A percentile compares a stretch with the other conserved stretches of the same genome.
These are phyloP conservation scores for Dermatophagoides farinae DNA, from an alignment of 1,140 invertebrate genomes.

Conservation along the genomic window DNA sequence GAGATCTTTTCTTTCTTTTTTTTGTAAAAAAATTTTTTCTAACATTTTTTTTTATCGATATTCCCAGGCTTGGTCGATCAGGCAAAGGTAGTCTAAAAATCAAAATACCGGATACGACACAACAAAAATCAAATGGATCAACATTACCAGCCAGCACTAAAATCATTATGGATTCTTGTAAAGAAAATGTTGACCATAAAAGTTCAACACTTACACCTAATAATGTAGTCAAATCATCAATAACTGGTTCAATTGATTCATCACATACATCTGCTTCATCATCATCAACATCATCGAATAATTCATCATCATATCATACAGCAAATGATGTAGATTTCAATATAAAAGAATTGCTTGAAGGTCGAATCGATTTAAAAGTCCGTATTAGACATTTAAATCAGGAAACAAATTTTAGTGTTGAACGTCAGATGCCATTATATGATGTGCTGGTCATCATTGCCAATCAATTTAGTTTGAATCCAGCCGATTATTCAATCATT, in stretches of 20 bases:
- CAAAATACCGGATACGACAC: too few species aligned
- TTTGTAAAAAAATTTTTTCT: too few species aligned
- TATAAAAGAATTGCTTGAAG: conserved; percentile 43
- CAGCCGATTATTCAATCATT: conserved; percentile 21
- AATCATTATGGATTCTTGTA: too few species aligned
- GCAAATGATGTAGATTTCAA: conserved; percentile 22
- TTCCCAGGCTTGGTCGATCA: too few species aligned
- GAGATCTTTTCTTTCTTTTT: too few species aligned
- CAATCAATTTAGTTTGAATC: conserved; percentile 37
- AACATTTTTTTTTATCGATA: too few species aligned
- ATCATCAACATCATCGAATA: not conserved
- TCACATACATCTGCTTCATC: not conserved
- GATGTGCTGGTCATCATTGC: conserved; percentile 54
- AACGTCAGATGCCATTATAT: conserved; percentile 48
- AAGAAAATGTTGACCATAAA: too few species aligned
- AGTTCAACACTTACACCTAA: too few species aligned
- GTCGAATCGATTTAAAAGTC: conserved; percentile 48
- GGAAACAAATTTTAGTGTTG: conserved; percentile 6
- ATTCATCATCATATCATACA: not conserved
- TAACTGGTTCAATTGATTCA: not conserved
- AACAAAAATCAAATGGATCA: too few species aligned
- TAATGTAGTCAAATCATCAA: too few species aligned
- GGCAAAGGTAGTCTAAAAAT: too few species aligned
- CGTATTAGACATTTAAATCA: conserved; percentile 34
- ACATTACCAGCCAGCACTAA: too few species aligned